These are phyloP conservation scores for Leucopsar rothschildi DNA, from an alignment of 2,113 vertebrate genomes.

Conservation along the genomic window DNA sequence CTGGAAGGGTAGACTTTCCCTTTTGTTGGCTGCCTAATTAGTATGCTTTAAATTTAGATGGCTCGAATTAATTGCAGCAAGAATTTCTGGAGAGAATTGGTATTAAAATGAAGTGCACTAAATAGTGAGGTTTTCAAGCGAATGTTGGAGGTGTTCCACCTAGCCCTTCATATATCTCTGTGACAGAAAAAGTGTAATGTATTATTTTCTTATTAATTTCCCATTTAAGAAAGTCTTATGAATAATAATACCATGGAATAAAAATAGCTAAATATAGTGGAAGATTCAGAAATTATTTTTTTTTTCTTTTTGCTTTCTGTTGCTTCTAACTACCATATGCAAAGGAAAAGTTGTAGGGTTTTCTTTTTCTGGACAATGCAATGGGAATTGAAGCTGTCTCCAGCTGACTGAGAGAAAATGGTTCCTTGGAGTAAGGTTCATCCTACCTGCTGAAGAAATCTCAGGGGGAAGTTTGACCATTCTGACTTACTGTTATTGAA, in stretches of 20 bases:
- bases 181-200: conserved; percentile 8
- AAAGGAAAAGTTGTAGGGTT: neutral
- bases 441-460: neutral
- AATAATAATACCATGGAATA: conserved; percentile 25
- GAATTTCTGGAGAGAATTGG: conserved; percentile 41
- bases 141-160: conserved; percentile 34
- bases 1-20: conserved; percentile 56
- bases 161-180: neutral
- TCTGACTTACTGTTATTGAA: neutral
- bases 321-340: neutral
- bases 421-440: neutral
- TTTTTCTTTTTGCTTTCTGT: neutral
- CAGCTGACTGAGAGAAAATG: neutral
- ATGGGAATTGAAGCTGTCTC: neutral
- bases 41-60: conserved; percentile 69
- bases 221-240: conserved; percentile 22
- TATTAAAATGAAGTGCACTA: conserved; percentile 45
- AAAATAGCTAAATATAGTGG: conserved; percentile 5
- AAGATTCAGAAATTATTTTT: neutral
- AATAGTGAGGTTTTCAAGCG: conserved; percentile 43
- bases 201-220: conserved; percentile 67
- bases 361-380: neutral
- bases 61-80: conserved; percentile 66
- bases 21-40: conserved; percentile 64
- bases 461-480: neutral